Evolutionary conservation across 2,888 invertebrate genomes (phyloP).

Genomic region (Oligia latruncula): DNA sequence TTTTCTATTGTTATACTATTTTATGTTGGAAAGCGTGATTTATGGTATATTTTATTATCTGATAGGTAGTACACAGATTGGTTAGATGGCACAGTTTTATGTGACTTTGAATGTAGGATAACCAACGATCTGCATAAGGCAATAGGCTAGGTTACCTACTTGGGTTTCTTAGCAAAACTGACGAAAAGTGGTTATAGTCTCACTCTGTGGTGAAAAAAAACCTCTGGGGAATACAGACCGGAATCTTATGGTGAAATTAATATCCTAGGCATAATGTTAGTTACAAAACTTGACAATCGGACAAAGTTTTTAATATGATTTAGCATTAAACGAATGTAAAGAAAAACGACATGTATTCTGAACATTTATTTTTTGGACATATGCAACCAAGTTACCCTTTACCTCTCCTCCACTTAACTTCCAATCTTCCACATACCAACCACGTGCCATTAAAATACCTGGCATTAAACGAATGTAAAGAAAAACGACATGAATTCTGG

Average conservation of each 20-base stretch:
- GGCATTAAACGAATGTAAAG: neutral
- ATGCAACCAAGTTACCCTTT: neutral
- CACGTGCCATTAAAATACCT: slow-evolving; percentile 37
- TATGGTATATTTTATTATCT: slow-evolving; percentile 30
- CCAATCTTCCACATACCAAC: slow-evolving; percentile 11
- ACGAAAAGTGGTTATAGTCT: neutral
- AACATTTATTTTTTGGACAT: neutral
- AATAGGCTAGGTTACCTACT: neutral
- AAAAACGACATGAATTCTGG: neutral
- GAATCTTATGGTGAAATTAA: neutral
- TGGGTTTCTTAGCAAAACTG: neutral
- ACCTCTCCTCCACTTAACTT: neutral
- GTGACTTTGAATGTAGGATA: neutral
- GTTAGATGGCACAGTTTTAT: neutral
- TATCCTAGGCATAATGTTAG: neutral
- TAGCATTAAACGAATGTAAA: neutral
- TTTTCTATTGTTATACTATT: slow-evolving; percentile 49
- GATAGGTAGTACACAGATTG: neutral
- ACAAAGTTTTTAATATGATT: no score
- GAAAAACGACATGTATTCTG: neutral
- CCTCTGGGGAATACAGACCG: neutral
- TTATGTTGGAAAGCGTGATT: slow-evolving; percentile 47
- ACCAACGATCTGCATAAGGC: neutral
- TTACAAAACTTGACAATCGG: neutral
- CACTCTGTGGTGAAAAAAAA: neutral